Percentiles rank a stretch among this genome's conserved stretches.
Conservation (phyloP, 2,797 vertebrate genomes). For the Clarias fuscus region DNA sequence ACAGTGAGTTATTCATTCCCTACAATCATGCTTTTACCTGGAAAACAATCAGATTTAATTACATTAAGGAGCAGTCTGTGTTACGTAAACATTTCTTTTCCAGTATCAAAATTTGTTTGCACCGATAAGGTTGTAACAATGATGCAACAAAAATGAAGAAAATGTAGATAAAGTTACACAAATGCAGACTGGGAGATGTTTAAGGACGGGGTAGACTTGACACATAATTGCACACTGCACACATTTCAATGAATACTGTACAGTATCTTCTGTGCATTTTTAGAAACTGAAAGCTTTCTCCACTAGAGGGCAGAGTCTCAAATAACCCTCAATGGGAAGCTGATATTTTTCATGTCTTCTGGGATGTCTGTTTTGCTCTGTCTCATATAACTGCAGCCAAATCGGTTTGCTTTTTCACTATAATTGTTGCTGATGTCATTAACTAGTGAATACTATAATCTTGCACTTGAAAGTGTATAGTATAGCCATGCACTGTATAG, state of each 20-base stretch:
- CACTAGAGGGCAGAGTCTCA: conserved; percentile 12
- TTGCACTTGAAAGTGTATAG: neutral
- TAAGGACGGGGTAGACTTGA: neutral
- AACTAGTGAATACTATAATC: neutral
- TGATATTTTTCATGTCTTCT: neutral
- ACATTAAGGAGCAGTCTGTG: too few species aligned
- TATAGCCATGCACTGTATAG: neutral
- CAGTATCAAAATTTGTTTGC: neutral
- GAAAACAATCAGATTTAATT: neutral
- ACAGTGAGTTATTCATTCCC: neutral
- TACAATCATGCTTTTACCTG: neutral
- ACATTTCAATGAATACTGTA: neutral
- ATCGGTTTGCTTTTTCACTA: neutral
- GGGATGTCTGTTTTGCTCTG: neutral
- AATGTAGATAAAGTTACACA: neutral
- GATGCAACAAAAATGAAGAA: neutral
- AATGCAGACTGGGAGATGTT: neutral
- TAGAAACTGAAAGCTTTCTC: neutral
- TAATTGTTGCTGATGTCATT: neutral
- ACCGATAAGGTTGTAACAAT: neutral
- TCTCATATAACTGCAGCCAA: too few species aligned
- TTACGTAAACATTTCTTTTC: neutral
- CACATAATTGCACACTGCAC: neutral
- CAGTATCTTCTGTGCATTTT: neutral
- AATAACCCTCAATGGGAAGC: neutral